A percentile compares a stretch with the other conserved stretches of the same genome.
Conservation (phyloP, 2,888 invertebrate species). For the Eupithecia pulchellata region DNA sequence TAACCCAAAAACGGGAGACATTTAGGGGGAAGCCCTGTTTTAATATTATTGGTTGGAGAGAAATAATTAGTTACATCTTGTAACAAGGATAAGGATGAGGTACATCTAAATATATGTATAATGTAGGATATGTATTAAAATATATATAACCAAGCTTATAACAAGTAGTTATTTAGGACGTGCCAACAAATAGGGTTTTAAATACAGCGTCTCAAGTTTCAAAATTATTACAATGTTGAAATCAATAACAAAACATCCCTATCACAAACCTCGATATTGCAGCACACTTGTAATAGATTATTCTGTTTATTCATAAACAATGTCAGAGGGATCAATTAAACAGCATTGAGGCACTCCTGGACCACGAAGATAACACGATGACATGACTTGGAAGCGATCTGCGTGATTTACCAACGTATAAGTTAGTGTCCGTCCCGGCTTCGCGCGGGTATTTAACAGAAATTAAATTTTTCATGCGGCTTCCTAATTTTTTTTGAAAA, state of each 20-base stretch:
- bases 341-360: slow-evolving; percentile 8
- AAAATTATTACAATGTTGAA: neutral
- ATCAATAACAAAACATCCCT: neutral
- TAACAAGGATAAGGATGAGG: too few relatives aligned
- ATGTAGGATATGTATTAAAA: too few relatives aligned
- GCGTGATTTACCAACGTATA: neutral
- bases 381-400: neutral
- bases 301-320: slow-evolving; percentile 5
- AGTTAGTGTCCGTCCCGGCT: neutral
- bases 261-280: neutral
- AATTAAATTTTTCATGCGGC: too few relatives aligned
- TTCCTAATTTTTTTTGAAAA: too few relatives aligned
- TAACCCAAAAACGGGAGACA: neutral
- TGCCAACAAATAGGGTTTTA: neutral
- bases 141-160: neutral
- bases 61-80: neutral
- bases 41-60: neutral
- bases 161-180: neutral
- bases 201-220: neutral
- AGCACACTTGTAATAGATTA: neutral
- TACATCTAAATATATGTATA: too few relatives aligned
- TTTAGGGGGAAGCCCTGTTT: neutral
- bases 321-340: neutral
- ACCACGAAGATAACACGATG: slow-evolving; percentile 7
- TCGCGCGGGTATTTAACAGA: too few relatives aligned